phyloP scores from a whole-genome alignment of 2,797 vertebrate genomes.

The Parambassis ranga region DNA sequence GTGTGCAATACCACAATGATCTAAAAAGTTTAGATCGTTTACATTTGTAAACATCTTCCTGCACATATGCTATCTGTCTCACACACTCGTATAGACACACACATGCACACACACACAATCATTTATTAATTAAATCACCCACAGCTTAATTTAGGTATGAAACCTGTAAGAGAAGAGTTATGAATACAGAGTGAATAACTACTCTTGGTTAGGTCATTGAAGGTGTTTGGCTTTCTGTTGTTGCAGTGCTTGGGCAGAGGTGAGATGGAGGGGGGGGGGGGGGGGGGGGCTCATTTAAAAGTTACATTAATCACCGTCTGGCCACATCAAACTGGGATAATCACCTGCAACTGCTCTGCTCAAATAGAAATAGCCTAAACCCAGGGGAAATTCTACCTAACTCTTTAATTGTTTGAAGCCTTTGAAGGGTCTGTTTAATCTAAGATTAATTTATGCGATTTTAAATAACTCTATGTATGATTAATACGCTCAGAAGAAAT shows the following conservation, averaged over 20 bases:
- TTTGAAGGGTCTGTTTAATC: slow-evolving; percentile 97
- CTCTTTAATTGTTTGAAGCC: slow-evolving; percentile 99
- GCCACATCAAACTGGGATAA: slow-evolving; percentile 92
- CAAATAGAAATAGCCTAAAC: slow-evolving; percentile 92
- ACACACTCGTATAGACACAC: neutral
- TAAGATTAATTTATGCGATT: slow-evolving; percentile 99
- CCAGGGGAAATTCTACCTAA: slow-evolving; percentile 98
- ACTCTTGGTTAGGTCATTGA: slow-evolving; percentile 87
- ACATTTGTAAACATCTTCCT: no score
- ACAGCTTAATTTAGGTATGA: slow-evolving; percentile 52
- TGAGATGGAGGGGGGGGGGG: slow-evolving; percentile 70
- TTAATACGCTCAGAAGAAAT: slow-evolving; percentile 98
- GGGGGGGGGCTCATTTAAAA: slow-evolving; percentile 88
- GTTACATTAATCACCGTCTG: slow-evolving; percentile 95
- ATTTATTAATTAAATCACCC: slow-evolving; percentile 68
- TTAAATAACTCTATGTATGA: slow-evolving; percentile 99
- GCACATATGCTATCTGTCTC: neutral
- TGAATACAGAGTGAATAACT: slow-evolving; percentile 73
- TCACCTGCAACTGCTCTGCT: slow-evolving; percentile 94
- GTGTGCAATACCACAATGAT: no score
- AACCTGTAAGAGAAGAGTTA: slow-evolving; percentile 52
- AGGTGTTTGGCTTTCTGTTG: slow-evolving; percentile 86
- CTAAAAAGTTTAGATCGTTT: no score
- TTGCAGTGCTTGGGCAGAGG: slow-evolving; percentile 36
- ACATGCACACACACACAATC: neutral